Percentiles rank a stretch among this genome's conserved stretches.
phyloP scores from a whole-genome alignment of 2,113 vertebrate genomes.

The Oreochromis spilurus region DNA sequence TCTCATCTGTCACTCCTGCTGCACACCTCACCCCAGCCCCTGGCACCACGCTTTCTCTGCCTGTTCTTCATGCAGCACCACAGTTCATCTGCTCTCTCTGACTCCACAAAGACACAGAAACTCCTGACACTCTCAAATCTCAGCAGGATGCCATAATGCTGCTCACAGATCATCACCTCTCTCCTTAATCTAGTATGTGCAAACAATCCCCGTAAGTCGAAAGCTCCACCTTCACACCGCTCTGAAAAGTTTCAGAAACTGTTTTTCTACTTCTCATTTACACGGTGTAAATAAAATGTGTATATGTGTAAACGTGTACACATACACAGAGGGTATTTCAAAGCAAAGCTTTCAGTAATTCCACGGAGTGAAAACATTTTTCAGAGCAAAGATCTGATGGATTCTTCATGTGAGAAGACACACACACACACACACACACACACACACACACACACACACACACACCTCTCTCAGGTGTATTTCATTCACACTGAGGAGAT shows the following conservation, averaged over 20 bases:
- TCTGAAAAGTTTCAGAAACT: not conserved
- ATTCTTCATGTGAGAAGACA: rapidly evolving
- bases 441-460: not conserved
- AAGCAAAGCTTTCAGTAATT: not conserved
- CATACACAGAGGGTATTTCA: not conserved
- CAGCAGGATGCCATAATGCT: not conserved
- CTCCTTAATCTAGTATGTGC: not conserved
- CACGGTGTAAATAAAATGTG: not conserved
- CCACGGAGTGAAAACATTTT: no score
- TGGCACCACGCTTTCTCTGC: not conserved
- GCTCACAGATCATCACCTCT: not conserved
- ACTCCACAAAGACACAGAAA: not conserved
- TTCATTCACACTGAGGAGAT: not conserved
- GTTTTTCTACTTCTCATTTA: not conserved
- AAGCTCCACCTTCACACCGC: not conserved
- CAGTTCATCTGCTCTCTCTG: not conserved
- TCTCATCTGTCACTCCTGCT: not conserved
- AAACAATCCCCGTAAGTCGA: not conserved
- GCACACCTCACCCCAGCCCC: not conserved
- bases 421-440: not conserved
- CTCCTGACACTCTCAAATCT: not conserved
- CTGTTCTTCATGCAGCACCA: not conserved
- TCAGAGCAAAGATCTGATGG: no score
- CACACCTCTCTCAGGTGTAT: not conserved
- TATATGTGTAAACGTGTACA: not conserved